A percentile compares a stretch with the other conserved stretches of the same genome.
Conservation (phyloP, 2,113 vertebrate species). For the Hippotragus niger region DNA sequence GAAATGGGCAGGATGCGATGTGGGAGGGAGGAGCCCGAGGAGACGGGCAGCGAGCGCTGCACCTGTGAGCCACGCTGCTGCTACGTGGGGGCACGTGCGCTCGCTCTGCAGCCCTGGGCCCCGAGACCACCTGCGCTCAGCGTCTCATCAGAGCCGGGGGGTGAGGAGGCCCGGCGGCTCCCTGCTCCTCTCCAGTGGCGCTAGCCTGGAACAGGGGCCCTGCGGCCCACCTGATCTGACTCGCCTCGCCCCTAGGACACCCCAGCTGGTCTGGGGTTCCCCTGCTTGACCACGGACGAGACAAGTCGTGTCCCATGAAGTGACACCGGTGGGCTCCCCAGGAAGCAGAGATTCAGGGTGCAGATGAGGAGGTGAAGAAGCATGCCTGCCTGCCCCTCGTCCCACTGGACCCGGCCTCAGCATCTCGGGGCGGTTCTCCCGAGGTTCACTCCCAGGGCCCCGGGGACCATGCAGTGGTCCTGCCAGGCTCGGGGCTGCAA, state of each 20-base stretch:
- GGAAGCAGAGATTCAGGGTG: not conserved
- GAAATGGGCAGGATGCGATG: not conserved
- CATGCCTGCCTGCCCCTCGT: fast-evolving
- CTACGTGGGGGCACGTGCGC: fast-evolving
- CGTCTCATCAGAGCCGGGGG: fast-evolving
- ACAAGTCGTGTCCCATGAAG: not conserved
- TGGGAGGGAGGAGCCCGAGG: fast-evolving
- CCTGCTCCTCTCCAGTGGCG: not conserved
- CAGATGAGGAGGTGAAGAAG: not conserved
- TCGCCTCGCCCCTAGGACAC: fast-evolving
- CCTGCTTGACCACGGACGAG: not conserved
- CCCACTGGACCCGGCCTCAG: not conserved
- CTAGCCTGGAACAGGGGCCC: not conserved
- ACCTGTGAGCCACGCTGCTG: fast-evolving
- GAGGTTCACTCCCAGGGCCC: not conserved
- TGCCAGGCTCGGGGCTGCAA: fast-evolving
- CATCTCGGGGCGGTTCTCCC: not conserved
- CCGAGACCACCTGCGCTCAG: fast-evolving
- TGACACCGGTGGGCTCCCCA: not conserved
- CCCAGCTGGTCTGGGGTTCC: too few relatives aligned
- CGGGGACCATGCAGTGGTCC: fast-evolving
- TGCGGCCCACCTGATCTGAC: fast-evolving
- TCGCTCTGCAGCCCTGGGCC: not conserved
- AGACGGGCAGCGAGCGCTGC: fast-evolving
- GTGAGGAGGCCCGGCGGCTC: too few relatives aligned